These are phyloP conservation scores for Saimiri boliviensis DNA, from an alignment of 2,113 vertebrate genomes.

Conservation along the genomic window DNA sequence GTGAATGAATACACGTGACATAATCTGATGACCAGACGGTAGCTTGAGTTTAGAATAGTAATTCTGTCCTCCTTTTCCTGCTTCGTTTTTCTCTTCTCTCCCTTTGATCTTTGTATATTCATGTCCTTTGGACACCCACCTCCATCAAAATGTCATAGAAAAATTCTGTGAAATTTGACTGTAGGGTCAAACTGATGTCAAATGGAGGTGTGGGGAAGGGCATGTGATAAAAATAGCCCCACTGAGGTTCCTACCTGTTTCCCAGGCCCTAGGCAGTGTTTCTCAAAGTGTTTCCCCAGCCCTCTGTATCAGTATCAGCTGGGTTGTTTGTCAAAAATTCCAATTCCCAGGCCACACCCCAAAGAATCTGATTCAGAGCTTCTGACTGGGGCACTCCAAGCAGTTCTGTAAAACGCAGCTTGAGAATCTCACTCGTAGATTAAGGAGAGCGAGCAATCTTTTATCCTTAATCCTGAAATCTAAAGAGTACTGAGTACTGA, in stretches of 20 bases:
- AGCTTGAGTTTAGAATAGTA: background rate
- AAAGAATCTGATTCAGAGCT: background rate
- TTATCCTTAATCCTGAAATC: background rate
- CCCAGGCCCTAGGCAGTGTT: background rate
- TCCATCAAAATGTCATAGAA: constrained; percentile 51
- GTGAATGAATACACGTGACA: background rate
- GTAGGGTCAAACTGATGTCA: constrained; percentile 13
- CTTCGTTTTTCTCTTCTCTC: background rate
- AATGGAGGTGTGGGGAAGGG: background rate
- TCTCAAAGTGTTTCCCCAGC: background rate
- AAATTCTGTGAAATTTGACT: constrained; percentile 36
- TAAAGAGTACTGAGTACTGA: background rate
- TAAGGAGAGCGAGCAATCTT: background rate
- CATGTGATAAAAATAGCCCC: constrained; percentile 27
- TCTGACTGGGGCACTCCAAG: background rate
- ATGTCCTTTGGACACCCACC: background rate
- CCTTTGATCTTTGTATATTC: background rate
- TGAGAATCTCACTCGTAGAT: background rate
- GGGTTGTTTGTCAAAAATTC: constrained; percentile 39
- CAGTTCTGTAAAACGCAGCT: background rate
- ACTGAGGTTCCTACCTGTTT: constrained; percentile 1
- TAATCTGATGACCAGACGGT: no score
- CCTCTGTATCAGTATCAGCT: background rate
- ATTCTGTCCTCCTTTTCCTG: background rate
- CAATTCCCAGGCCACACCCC: background rate